These are phyloP conservation scores for Halyomorpha halys DNA, from an alignment of 1,140 invertebrate genomes.

Conservation along the genomic window DNA sequence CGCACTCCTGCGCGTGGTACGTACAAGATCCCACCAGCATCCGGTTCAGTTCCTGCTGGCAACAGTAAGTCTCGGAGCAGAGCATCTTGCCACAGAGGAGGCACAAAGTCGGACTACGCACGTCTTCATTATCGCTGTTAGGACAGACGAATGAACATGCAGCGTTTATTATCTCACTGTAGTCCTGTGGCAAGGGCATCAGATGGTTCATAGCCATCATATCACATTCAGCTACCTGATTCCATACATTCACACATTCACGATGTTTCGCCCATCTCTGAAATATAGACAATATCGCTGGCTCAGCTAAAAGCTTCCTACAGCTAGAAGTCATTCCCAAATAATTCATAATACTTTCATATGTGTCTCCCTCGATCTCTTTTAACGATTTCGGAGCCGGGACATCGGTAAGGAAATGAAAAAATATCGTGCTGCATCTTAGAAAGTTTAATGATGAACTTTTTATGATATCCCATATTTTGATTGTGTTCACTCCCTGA, in stretches of 20 bases:
- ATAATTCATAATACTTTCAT: constrained; percentile 74
- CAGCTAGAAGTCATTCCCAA: constrained; percentile 59
- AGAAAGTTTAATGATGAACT: constrained; percentile 66
- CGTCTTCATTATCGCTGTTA: constrained; percentile 78
- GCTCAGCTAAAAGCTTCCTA: constrained; percentile 46
- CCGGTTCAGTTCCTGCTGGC: constrained; percentile 75
- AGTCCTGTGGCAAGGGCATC: constrained; percentile 76
- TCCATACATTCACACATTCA: constrained; percentile 20
- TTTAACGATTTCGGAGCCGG: constrained; percentile 57
- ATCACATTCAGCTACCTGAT: too few species aligned
- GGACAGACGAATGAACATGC: constrained; percentile 87
- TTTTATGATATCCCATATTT: constrained; percentile 52
- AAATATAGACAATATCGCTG: constrained; percentile 40
- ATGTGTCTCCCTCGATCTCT: constrained; percentile 55
- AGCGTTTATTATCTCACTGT: constrained; percentile 90
- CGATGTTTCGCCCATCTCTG: constrained; percentile 46
- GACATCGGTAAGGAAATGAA: constrained; percentile 78
- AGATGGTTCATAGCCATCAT: too few species aligned
- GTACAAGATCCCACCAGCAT: constrained; percentile 82
- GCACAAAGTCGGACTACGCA: constrained; percentile 90
- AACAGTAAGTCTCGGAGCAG: constrained; percentile 95
- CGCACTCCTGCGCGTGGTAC: constrained; percentile 77
- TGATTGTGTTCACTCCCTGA: constrained; percentile 27
- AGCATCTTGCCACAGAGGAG: constrained; percentile 86
- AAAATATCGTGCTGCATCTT: constrained; percentile 77